phyloP scores from a whole-genome alignment of 2,888 invertebrate genomes.

The Melanotus villosus region DNA sequence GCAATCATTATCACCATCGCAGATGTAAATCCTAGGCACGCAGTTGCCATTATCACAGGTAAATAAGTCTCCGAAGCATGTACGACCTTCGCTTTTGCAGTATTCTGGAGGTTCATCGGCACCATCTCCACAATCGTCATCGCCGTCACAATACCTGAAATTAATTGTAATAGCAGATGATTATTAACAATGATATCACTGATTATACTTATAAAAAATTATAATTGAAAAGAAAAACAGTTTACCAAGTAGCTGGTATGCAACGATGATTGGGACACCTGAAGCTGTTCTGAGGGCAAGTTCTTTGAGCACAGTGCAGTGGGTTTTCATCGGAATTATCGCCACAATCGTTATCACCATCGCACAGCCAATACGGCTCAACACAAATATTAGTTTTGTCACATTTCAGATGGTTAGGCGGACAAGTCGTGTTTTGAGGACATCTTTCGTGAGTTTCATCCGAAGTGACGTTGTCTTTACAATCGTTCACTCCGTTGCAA shows the following conservation, averaged over 20 bases:
- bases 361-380: slow-evolving; percentile 97
- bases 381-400: slow-evolving; percentile 97
- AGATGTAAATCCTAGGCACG: slow-evolving; percentile 94
- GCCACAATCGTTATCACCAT: slow-evolving; percentile 97
- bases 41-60: slow-evolving; percentile 98
- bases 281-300: slow-evolving; percentile 93
- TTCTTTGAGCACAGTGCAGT: slow-evolving; percentile 88
- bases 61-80: slow-evolving; percentile 96
- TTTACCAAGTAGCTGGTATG: slow-evolving; percentile 92
- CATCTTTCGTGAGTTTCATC: slow-evolving; percentile 93
- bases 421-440: slow-evolving; percentile 90
- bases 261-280: slow-evolving; percentile 94
- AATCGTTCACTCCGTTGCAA: slow-evolving; percentile 94
- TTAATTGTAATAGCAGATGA: too few relatives aligned
- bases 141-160: slow-evolving; percentile 94
- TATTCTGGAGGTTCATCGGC: slow-evolving; percentile 95
- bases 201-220: too few relatives aligned
- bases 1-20: slow-evolving; percentile 96
- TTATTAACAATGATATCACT: too few relatives aligned
- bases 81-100: slow-evolving; percentile 92
- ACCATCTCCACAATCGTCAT: slow-evolving; percentile 92
- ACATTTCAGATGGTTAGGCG: slow-evolving; percentile 91
- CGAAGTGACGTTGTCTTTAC: slow-evolving; percentile 92
- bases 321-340: slow-evolving; percentile 95
- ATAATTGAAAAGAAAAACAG: too few relatives aligned